Evolutionary conservation across 2,113 vertebrate genomes (phyloP).

Genomic region (Nothocercus julius): DNA sequence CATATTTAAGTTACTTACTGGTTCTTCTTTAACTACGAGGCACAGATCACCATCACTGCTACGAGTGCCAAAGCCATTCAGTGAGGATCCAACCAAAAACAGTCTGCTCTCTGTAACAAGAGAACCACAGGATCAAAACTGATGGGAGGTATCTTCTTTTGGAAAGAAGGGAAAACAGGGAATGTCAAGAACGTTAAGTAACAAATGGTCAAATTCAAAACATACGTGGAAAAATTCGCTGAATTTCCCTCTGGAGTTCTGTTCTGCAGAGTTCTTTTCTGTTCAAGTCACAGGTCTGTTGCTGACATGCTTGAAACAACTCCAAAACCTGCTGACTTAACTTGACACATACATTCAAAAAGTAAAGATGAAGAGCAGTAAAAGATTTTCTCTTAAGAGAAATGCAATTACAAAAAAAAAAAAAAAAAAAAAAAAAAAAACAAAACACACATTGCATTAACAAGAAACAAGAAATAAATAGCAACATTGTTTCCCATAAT

Average conservation of each 20-base stretch:
- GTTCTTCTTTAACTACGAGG: constrained; percentile 84
- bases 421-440: background rate
- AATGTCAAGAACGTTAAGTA: background rate
- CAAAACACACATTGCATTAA: background rate
- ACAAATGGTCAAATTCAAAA: constrained; percentile 30
- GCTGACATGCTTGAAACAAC: constrained; percentile 87
- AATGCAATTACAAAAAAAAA: background rate
- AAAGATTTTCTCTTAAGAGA: background rate
- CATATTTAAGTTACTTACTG: constrained; percentile 79
- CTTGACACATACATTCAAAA: constrained; percentile 72
- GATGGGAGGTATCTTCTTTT: background rate
- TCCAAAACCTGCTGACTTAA: constrained; percentile 90
- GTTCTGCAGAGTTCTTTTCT: constrained; percentile 88
- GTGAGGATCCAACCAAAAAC: constrained; percentile 92
- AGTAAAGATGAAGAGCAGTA: constrained; percentile 33
- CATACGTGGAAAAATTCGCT: constrained; percentile 85
- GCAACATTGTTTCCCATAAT: background rate
- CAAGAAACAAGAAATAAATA: background rate
- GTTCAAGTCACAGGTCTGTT: constrained; percentile 86
- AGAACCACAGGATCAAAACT: background rate
- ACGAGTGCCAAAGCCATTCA: constrained; percentile 92
- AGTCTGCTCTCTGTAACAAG: constrained; percentile 81
- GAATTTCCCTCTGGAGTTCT: constrained; percentile 88
- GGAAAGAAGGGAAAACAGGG: accelerated
- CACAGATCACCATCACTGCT: constrained; percentile 96